phyloP scores from a whole-genome alignment of 2,888 invertebrate genomes.

The Gastrophysa polygoni region DNA sequence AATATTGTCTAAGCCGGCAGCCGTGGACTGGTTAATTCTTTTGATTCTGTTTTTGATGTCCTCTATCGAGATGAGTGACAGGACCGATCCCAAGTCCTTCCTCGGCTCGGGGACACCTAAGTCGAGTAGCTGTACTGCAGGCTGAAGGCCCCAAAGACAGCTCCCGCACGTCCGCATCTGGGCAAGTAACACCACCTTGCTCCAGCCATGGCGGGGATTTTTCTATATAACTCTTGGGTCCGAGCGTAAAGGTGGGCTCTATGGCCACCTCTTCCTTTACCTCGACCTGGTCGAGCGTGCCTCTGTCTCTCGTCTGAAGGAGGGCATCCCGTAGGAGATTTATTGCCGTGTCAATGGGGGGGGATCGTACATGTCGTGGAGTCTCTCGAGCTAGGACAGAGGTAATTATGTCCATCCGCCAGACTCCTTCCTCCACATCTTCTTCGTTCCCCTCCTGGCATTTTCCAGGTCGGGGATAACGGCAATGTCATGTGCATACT shows the following conservation, averaged over 20 bases:
- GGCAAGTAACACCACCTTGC: neutral
- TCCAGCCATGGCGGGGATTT: constrained; percentile 42
- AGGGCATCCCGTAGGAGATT: neutral
- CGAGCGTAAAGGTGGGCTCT: constrained; percentile 42
- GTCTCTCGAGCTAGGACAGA: neutral
- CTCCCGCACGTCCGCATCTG: constrained; percentile 24
- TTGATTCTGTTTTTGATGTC: too few species aligned
- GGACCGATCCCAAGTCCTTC: constrained; percentile 12
- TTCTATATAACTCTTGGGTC: constrained; percentile 46
- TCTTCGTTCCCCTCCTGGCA: too few species aligned
- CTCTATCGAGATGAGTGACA: constrained; percentile 11
- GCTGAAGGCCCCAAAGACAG: constrained; percentile 44
- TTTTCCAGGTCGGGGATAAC: too few species aligned
- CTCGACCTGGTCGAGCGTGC: too few species aligned
- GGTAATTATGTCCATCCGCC: neutral
- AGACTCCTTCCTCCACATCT: neutral
- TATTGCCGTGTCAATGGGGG: neutral
- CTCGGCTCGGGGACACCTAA: constrained; percentile 16
- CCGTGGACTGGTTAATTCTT: too few species aligned
- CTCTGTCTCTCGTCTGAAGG: too few species aligned
- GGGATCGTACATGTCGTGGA: neutral
- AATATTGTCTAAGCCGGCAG: too few species aligned
- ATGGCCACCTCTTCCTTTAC: constrained; percentile 10
- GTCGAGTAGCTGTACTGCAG: too few species aligned
- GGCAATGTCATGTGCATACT: too few species aligned